Conservation (phyloP, 2,113 vertebrate genomes). For the Hiodon alosoides region DNA sequence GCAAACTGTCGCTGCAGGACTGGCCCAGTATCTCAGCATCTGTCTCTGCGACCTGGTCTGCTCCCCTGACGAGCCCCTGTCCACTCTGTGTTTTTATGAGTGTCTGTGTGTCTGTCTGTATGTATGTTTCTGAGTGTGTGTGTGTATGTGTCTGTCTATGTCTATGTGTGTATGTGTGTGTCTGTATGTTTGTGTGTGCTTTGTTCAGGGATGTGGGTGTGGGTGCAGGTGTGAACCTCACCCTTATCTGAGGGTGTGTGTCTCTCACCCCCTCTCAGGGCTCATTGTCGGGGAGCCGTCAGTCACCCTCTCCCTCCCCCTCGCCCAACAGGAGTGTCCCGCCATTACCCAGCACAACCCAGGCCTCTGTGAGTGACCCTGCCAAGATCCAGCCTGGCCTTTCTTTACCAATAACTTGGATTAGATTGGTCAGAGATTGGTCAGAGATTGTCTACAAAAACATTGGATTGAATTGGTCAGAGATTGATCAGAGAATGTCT, state of each 20-base stretch:
- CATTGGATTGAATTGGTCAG: too few species aligned
- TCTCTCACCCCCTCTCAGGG: constrained; percentile 69
- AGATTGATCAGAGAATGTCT: too few species aligned
- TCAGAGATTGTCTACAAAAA: too few species aligned
- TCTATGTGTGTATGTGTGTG: neutral
- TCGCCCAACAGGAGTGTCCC: constrained; percentile 73
- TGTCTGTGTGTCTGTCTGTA: constrained; percentile 4
- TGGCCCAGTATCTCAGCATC: neutral
- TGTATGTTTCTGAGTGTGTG: neutral
- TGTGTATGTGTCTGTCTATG: neutral
- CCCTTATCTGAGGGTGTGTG: constrained; percentile 32
- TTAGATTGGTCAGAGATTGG: too few species aligned
- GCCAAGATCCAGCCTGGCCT: neutral
- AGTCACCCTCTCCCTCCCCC: constrained; percentile 69
- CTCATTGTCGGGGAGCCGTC: constrained; percentile 76
- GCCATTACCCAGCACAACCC: constrained; percentile 75
- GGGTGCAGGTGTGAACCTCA: neutral
- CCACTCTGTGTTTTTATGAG: neutral
- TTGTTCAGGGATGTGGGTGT: neutral
- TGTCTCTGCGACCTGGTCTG: neutral
- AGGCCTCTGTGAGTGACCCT: constrained; percentile 73
- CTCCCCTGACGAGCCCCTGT: neutral
- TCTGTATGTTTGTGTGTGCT: neutral
- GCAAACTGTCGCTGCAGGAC: too few species aligned
- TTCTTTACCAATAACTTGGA: too few species aligned